These are phyloP conservation scores for Drosophila leonis DNA, from an alignment of 2,888 invertebrate species.

Conservation along the genomic window DNA sequence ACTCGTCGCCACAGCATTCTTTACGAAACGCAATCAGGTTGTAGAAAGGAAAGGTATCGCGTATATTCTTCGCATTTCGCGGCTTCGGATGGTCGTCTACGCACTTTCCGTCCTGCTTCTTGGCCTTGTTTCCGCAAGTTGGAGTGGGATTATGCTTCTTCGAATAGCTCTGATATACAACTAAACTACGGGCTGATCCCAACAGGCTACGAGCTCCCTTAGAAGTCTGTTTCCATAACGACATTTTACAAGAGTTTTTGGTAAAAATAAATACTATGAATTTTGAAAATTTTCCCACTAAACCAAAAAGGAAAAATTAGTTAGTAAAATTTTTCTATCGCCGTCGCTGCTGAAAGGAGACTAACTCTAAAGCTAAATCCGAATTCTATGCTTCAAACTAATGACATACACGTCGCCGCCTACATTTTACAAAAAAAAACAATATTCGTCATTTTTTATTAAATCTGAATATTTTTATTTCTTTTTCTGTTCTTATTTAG, in stretches of 20 bases:
- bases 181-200: not conserved
- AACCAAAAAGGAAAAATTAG: slow-evolving; percentile 9
- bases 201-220: slow-evolving; percentile 4
- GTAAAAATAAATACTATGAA: slow-evolving; percentile 1
- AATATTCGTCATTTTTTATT: not conserved
- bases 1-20: slow-evolving; percentile 47
- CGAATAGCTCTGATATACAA: not conserved
- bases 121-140: not conserved
- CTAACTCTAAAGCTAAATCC: not conserved
- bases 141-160: slow-evolving; percentile 29
- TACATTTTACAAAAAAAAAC: not conserved
- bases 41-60: slow-evolving; percentile 43
- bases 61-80: slow-evolving; percentile 7
- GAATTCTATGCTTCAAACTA: not conserved
- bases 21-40: slow-evolving; percentile 37
- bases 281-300: slow-evolving; percentile 13
- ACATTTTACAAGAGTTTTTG: slow-evolving; percentile 23
- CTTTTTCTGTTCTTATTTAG: no score
- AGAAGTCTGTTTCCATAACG: slow-evolving; percentile 13
- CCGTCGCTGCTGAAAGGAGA: not conserved
- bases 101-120: slow-evolving; percentile 10
- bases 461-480: not conserved
- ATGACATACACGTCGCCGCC: not conserved
- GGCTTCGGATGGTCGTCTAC: slow-evolving; percentile 29
- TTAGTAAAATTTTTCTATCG: not conserved